Evolutionary conservation across 1,140 invertebrate species (phyloP).

Genomic region (Solen grandis): DNA sequence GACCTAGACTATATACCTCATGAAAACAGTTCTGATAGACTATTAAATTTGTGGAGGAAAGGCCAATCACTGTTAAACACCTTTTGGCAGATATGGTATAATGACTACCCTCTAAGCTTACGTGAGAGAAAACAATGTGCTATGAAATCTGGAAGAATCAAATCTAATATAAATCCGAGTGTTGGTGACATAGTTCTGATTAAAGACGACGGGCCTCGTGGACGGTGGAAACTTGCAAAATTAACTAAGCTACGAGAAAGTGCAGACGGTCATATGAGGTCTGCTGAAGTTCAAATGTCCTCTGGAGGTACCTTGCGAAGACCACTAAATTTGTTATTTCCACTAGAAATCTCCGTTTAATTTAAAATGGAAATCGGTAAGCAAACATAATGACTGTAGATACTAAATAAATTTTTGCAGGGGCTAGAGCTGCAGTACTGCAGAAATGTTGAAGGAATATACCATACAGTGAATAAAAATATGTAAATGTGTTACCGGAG

Average conservation of each 20-base stretch:
- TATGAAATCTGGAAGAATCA: too few relatives aligned
- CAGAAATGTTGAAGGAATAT: too few relatives aligned
- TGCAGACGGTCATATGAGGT: neutral
- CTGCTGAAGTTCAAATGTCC: neutral
- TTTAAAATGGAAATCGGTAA: neutral
- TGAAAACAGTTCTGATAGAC: neutral
- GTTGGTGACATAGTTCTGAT: neutral
- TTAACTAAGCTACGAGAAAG: neutral
- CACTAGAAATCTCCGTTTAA: too few relatives aligned
- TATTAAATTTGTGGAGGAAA: conserved; percentile 17
- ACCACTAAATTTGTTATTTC: conserved; percentile 2
- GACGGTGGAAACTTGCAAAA: neutral
- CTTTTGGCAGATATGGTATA: neutral
- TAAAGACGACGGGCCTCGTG: neutral
- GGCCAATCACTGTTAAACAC: conserved; percentile 1
- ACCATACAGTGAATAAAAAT: too few relatives aligned
- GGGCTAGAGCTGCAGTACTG: too few relatives aligned
- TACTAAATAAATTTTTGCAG: too few relatives aligned
- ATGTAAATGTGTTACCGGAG: too few relatives aligned
- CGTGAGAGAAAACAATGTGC: too few relatives aligned
- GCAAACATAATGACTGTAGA: too few relatives aligned
- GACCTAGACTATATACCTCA: neutral
- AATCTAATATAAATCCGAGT: too few relatives aligned
- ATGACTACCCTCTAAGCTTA: neutral
- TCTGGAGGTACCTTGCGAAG: too few relatives aligned